Conservation (phyloP, 2,113 vertebrate species). For the Patagioenas fasciata region DNA sequence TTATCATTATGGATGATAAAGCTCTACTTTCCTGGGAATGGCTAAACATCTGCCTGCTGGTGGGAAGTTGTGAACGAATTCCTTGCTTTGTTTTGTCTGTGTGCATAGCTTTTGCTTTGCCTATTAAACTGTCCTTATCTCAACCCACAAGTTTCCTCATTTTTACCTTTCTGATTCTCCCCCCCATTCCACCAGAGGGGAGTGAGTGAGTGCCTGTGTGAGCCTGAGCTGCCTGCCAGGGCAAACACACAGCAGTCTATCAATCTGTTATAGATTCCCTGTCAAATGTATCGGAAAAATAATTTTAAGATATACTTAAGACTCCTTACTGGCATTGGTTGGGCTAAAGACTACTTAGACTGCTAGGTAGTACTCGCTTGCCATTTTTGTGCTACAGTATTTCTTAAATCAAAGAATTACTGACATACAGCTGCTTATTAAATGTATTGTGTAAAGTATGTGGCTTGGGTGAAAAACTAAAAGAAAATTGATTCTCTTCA, state of each 20-base stretch:
- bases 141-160: neutral
- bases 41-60: neutral
- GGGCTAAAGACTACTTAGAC: neutral
- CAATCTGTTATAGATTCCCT: neutral
- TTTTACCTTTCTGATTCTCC: neutral
- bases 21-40: neutral
- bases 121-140: neutral
- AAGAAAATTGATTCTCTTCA: neutral
- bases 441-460: neutral
- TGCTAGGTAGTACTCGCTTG: neutral
- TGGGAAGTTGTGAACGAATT: neutral
- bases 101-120: neutral
- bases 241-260: neutral
- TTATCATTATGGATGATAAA: neutral
- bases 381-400: neutral
- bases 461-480: neutral
- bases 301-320: neutral
- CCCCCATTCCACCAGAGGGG: fast-evolving
- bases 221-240: neutral
- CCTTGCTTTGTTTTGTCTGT: neutral
- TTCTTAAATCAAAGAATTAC: neutral
- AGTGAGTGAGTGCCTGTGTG: fast-evolving
- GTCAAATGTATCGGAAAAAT: neutral
- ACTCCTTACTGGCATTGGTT: neutral
- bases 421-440: neutral